Percentiles rank a stretch among this genome's conserved stretches.
These are phyloP conservation scores for Campaea margaritaria DNA, from an alignment of 2,888 invertebrate genomes.

Conservation along the genomic window DNA sequence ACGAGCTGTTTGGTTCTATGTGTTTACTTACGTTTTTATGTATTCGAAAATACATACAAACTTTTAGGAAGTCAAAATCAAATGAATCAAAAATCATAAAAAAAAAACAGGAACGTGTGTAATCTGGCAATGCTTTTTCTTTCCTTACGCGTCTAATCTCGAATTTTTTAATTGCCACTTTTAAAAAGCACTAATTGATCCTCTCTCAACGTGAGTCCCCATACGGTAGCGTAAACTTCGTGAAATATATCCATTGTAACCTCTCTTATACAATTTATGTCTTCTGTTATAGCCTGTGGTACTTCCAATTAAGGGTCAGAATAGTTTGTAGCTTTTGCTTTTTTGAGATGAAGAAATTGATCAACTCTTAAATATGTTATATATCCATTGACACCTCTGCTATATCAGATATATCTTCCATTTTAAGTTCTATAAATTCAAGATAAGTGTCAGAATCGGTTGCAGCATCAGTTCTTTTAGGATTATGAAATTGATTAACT, in stretches of 20 bases:
- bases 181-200: slow-evolving; percentile 52
- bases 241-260: slow-evolving; percentile 50
- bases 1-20: too few species aligned
- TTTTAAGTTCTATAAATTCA: slow-evolving; percentile 2
- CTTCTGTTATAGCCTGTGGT: slow-evolving; percentile 5
- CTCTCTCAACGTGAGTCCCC: slow-evolving; percentile 27
- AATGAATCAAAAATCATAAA: slow-evolving; percentile 2
- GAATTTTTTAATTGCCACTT: slow-evolving; percentile 37
- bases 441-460: slow-evolving; percentile 5
- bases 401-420: background rate
- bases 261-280: slow-evolving; percentile 29
- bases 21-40: too few species aligned
- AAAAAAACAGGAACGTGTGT: slow-evolving; percentile 15
- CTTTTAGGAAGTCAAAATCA: too few species aligned
- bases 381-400: slow-evolving; percentile 24
- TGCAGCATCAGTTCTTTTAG: background rate
- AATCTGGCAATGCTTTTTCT: slow-evolving; percentile 27
- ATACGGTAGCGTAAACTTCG: slow-evolving; percentile 48
- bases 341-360: slow-evolving; percentile 14
- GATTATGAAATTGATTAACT: slow-evolving; percentile 58
- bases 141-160: slow-evolving; percentile 25
- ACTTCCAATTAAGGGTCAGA: slow-evolving; percentile 26
- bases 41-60: too few species aligned
- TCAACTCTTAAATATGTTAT: slow-evolving; percentile 15
- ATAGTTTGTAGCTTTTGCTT: slow-evolving; percentile 9